Evolutionary conservation across 2,888 invertebrate species (phyloP).

Genomic region (Dryobotodes eremita): DNA sequence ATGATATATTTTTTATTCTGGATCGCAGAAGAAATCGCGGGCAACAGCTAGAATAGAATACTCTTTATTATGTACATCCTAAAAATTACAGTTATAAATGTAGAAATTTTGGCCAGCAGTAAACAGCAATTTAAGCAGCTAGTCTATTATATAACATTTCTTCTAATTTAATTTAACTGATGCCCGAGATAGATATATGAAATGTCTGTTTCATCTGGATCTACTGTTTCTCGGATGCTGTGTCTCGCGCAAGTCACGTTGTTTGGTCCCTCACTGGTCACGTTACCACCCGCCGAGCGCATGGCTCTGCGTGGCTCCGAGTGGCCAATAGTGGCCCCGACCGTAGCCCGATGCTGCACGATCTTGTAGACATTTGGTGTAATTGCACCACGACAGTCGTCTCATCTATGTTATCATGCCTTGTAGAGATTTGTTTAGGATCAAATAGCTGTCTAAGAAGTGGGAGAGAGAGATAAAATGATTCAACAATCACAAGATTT

Average conservation of each 20-base stretch:
- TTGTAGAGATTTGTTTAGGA: slow-evolving; percentile 2
- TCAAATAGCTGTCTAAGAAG: background rate
- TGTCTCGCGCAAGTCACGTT: slow-evolving; percentile 56
- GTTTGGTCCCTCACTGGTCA: slow-evolving; percentile 42
- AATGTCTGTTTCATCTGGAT: background rate
- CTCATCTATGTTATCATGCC: background rate
- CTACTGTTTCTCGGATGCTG: slow-evolving; percentile 17
- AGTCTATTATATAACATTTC: background rate
- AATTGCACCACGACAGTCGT: slow-evolving; percentile 28
- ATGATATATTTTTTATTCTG: no score
- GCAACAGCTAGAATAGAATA: no score
- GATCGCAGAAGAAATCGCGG: no score
- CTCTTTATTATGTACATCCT: no score
- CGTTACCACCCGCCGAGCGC: slow-evolving; percentile 48
- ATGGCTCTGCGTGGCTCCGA: slow-evolving; percentile 12
- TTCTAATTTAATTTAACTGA: background rate
- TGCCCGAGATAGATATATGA: background rate
- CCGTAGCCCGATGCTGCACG: slow-evolving; percentile 23
- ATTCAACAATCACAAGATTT: background rate
- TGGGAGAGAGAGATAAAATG: no score
- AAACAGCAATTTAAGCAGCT: no score
- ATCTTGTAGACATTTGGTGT: slow-evolving; percentile 29
- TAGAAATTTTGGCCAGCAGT: no score
- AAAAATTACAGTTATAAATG: no score
- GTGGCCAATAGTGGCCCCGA: background rate